These are phyloP conservation scores for Gracilinanus agilis DNA, from an alignment of 2,113 vertebrate genomes.

Conservation along the genomic window DNA sequence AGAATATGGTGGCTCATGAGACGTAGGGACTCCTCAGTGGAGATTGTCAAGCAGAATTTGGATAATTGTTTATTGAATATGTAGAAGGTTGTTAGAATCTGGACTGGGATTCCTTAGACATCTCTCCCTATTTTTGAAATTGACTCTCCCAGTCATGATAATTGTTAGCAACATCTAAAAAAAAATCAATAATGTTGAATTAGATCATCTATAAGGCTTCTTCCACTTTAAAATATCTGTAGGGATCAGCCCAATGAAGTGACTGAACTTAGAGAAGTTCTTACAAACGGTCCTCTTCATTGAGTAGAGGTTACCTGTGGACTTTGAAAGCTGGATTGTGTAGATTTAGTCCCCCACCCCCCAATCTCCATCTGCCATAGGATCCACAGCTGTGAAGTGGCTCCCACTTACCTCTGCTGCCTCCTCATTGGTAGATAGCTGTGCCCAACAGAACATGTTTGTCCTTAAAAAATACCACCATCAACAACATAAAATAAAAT, in stretches of 20 bases:
- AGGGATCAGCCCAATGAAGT: background rate
- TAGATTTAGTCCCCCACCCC: background rate
- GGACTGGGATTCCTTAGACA: background rate
- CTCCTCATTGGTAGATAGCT: background rate
- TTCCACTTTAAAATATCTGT: background rate
- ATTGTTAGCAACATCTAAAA: background rate
- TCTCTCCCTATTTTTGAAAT: background rate
- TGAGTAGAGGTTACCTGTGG: background rate
- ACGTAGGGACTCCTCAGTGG: background rate
- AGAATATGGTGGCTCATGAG: background rate
- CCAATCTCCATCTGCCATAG: background rate
- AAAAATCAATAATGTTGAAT: background rate
- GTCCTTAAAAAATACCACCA: no score
- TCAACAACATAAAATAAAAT: no score
- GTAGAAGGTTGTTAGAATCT: background rate
- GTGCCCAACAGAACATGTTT: background rate
- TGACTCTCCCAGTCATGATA: background rate
- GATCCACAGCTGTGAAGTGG: background rate
- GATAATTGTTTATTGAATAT: background rate
- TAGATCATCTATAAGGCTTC: background rate
- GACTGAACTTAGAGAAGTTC: background rate
- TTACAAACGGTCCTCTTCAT: background rate
- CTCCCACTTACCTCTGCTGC: background rate
- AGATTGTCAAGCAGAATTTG: background rate
- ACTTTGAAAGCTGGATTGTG: background rate